Conservation (phyloP, 2,797 vertebrate species). For the Gastrophryne carolinensis region DNA sequence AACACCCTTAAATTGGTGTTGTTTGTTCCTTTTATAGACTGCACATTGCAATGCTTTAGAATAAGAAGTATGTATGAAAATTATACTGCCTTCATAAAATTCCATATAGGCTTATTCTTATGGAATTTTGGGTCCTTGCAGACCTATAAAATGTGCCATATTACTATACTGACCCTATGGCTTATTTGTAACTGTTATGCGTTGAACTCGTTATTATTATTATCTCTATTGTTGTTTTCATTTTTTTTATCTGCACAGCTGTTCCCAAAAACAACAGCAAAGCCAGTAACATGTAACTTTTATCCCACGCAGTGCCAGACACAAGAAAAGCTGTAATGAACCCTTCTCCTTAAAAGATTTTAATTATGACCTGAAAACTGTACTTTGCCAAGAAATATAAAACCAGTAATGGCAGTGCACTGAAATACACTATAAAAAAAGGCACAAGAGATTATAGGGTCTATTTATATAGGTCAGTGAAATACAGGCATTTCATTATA, state of each 20-base stretch:
- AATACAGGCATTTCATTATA: too few relatives aligned
- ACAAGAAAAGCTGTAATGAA: slow-evolving; percentile 19
- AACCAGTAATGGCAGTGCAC: background rate
- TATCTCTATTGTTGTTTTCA: background rate
- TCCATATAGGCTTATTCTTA: slow-evolving; percentile 43
- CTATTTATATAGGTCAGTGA: background rate
- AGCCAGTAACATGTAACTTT: slow-evolving; percentile 17
- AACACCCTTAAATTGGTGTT: background rate
- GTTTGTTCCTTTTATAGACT: slow-evolving; percentile 43
- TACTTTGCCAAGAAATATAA: slow-evolving; percentile 11
- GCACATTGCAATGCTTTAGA: slow-evolving; percentile 53
- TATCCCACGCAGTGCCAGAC: slow-evolving; percentile 15
- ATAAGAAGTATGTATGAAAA: slow-evolving; percentile 43
- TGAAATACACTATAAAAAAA: too few relatives aligned
- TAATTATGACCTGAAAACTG: background rate
- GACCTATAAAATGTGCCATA: slow-evolving; percentile 51
- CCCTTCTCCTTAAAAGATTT: background rate
- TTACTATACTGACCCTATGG: slow-evolving; percentile 38
- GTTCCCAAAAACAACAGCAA: slow-evolving; percentile 24
- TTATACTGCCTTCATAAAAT: slow-evolving; percentile 50
- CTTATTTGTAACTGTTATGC: slow-evolving; percentile 36
- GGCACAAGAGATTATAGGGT: background rate
- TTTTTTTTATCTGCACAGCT: background rate
- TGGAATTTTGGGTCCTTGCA: slow-evolving; percentile 36
- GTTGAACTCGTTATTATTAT: background rate